phyloP scores from a whole-genome alignment of 2,888 invertebrate species.

The Charanyca ferruginea region DNA sequence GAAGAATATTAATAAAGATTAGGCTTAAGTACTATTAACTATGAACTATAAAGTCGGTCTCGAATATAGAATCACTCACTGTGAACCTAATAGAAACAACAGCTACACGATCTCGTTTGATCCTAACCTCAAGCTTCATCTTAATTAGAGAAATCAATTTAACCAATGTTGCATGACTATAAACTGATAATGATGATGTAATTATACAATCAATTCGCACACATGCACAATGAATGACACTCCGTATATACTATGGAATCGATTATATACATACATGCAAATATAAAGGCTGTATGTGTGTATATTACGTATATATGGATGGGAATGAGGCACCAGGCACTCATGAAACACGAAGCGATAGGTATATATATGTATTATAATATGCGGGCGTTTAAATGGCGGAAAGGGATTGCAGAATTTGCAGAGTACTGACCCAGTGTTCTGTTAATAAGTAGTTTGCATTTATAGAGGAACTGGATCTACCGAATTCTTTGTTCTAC shows the following conservation, averaged over 20 bases:
- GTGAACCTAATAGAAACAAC: constrained; percentile 20
- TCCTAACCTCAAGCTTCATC: constrained; percentile 64
- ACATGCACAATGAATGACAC: constrained; percentile 50
- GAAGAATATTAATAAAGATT: constrained; percentile 6
- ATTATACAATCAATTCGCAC: constrained; percentile 75
- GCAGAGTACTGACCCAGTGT: constrained; percentile 52
- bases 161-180: constrained; percentile 78
- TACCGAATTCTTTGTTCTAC: constrained; percentile 17
- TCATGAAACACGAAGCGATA: constrained; percentile 62
- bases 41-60: constrained; percentile 13
- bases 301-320: constrained; percentile 55
- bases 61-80: constrained; percentile 15
- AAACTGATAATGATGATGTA: constrained; percentile 78
- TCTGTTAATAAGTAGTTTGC: constrained; percentile 46
- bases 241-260: constrained; percentile 52
- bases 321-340: constrained; percentile 61
- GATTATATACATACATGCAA: constrained; percentile 57
- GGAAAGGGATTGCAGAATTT: constrained; percentile 57
- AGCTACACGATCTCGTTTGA: constrained; percentile 37
- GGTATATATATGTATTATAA: constrained; percentile 53
- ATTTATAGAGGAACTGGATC: constrained; percentile 24
- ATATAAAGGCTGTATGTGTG: constrained; percentile 61
- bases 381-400: constrained; percentile 62
- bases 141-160: constrained; percentile 82
- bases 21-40: constrained; percentile 2